Evolutionary conservation across 2,888 invertebrate genomes (phyloP), one percentile per base, ranked within the genome.

Genomic region (Lasioglossum zephyrum): DNA sequence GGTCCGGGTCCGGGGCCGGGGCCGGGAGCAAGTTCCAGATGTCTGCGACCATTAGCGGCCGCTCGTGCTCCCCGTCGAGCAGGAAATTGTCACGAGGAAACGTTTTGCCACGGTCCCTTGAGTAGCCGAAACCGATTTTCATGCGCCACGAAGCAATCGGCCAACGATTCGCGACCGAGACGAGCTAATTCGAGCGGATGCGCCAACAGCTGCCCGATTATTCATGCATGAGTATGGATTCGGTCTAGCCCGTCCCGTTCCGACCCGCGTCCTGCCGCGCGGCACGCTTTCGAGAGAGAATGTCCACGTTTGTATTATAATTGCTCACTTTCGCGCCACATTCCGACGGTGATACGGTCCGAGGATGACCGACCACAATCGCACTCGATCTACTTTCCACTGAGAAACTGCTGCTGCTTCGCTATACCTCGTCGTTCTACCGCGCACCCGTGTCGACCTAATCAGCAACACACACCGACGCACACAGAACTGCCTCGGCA

Each of bases 111-210:
- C 75, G 84, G 80, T 89, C 90, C 87, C 87, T 57, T 75, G 90
- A 88, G 88, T 85, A 85, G 84, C 79, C 84, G 84, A 88, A 90
- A 85, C 90, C 90, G 90, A 90, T 90, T 90, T 90, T 87, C 90
- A 90, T 77, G 90, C 87, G 84, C 77, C 82, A 74, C 83, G 81
- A 49, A 80, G 89, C 87, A 90, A 88, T 88, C 90, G 87, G 63
- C 82, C 84, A 86, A 87, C 90, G 90, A 90, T 86, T 87, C 90
- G 90, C 89, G 81, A 90, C 90, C 85, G 81, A 78, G 69, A 83
- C 82, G 82, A 82, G 81, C 89, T 87, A 90, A 90, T 90, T 88
- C 88, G 85, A 81, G 73, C 81, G 85, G 79, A 88, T 73, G 77
- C 82, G 69, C 78, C 73, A 79, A 82, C 82, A 80, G 82, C 78